Conservation (phyloP, 2,113 vertebrate genomes). For the Chaetops frenatus region DNA sequence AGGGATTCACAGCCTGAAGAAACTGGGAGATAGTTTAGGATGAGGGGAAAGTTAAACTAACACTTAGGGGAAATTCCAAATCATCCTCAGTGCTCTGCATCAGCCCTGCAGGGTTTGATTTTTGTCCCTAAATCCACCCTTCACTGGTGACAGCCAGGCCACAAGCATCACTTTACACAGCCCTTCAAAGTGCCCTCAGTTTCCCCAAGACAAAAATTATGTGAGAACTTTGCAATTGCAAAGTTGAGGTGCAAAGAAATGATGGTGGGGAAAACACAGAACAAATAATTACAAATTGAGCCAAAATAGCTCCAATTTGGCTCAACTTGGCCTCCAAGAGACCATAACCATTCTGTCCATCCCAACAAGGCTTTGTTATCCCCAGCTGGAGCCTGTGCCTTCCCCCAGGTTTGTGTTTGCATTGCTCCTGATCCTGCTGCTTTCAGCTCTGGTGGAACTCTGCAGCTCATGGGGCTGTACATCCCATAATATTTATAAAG, state of each 20-base stretch:
- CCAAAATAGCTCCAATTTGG: neutral
- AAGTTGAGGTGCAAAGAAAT: neutral
- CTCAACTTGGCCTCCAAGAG: neutral
- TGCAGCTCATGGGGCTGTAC: rapidly evolving
- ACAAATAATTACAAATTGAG: neutral
- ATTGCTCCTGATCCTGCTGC: neutral
- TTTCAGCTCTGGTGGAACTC: neutral
- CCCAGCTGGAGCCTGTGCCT: neutral
- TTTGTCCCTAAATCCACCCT: neutral
- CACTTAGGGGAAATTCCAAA: neutral
- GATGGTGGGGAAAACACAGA: neutral
- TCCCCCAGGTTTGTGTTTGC: neutral
- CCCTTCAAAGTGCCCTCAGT: neutral
- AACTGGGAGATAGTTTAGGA: neutral
- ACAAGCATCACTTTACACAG: neutral
- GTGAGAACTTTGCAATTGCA: neutral
- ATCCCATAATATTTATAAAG: neutral
- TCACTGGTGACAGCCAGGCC: neutral
- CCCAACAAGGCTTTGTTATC: neutral
- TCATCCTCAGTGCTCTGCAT: neutral
- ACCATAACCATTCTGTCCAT: neutral
- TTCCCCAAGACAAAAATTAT: neutral
- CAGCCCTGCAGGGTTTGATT: neutral
- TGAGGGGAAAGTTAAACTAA: neutral
- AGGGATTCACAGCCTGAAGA: neutral